Evolutionary conservation across 2,113 vertebrate genomes (phyloP).

Genomic region (Clarias magur): DNA sequence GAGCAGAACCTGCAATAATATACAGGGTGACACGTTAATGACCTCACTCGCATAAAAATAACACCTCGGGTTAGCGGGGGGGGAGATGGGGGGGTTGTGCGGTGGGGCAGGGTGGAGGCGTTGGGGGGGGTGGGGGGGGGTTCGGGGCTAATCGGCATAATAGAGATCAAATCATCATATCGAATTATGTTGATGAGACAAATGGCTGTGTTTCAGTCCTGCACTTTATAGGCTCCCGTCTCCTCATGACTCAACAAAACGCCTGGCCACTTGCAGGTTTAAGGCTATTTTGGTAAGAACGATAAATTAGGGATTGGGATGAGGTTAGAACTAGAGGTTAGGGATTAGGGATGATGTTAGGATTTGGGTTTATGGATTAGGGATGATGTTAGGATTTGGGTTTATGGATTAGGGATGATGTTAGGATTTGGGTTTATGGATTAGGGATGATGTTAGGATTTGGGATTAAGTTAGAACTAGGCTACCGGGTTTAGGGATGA

Average conservation of each 20-base stretch:
- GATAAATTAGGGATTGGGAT: background rate
- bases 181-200: background rate
- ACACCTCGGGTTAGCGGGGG: background rate
- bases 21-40: background rate
- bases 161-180: too few relatives aligned
- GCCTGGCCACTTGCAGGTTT: background rate
- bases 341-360: background rate
- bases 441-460: too few relatives aligned
- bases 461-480: too few relatives aligned
- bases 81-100: too few relatives aligned
- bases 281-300: background rate
- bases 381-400: too few relatives aligned
- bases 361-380: background rate
- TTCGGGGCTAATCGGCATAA: background rate
- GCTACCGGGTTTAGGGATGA: too few relatives aligned
- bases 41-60: constrained; percentile 21
- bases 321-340: background rate
- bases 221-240: too few relatives aligned
- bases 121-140: background rate
- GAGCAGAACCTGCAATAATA: background rate
- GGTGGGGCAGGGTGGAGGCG: background rate
- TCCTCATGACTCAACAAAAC: background rate
- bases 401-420: too few relatives aligned
- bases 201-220: background rate
- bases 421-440: background rate